A percentile compares a stretch with the other conserved stretches of the same genome.
These are phyloP conservation scores for Rousettus leschenaultii DNA, from an alignment of 2,113 vertebrate genomes.

Conservation along the genomic window DNA sequence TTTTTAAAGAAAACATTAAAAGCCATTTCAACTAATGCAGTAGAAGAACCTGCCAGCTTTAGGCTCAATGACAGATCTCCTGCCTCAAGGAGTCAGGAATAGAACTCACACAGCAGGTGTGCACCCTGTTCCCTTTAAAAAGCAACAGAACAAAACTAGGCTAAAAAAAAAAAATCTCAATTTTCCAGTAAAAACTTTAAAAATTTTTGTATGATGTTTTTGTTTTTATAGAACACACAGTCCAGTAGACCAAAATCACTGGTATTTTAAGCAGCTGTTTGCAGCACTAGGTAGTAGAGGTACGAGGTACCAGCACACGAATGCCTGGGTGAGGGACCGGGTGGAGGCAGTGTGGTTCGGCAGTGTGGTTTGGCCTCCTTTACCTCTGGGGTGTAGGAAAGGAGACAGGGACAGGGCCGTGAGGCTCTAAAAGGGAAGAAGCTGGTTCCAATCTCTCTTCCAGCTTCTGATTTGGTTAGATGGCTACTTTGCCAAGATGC, in stretches of 20 bases:
- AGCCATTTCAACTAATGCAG: background rate
- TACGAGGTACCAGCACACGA: background rate
- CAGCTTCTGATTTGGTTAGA: background rate
- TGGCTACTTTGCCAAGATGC: background rate
- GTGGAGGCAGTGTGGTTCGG: background rate
- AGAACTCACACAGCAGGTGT: background rate
- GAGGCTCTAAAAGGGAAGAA: background rate
- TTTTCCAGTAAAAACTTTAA: conserved; percentile 27
- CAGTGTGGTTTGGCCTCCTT: background rate
- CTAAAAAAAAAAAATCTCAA: background rate
- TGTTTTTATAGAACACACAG: conserved; percentile 35
- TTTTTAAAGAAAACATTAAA: conserved; percentile 5
- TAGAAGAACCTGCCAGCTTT: background rate
- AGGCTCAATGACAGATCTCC: background rate
- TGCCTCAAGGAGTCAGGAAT: background rate
- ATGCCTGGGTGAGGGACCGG: background rate
- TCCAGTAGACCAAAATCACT: background rate
- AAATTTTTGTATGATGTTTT: background rate
- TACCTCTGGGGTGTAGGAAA: background rate
- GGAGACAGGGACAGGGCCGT: background rate
- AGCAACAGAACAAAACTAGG: background rate
- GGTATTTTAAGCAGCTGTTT: conserved; percentile 10
- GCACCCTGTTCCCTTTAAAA: background rate
- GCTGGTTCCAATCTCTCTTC: background rate
- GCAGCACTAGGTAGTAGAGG: background rate